Conservation (phyloP, 2,888 invertebrate species). For the Seladonia tumulorum region DNA sequence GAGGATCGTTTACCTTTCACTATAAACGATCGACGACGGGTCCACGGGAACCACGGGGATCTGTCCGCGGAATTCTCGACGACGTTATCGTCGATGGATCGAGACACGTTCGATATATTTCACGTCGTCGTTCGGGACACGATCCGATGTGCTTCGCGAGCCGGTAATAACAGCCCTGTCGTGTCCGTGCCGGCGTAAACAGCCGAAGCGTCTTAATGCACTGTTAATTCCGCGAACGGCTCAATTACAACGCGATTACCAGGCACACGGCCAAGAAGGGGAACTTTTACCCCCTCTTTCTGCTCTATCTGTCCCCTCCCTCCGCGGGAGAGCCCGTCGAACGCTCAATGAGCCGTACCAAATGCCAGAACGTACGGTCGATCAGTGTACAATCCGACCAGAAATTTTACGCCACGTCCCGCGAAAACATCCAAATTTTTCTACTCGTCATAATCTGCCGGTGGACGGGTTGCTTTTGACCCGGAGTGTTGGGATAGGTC, state of each 20-base stretch:
- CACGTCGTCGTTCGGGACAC: conserved; percentile 9
- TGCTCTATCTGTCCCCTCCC: not conserved
- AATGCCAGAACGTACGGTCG: conserved; percentile 28
- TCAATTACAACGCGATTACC: conserved; percentile 39
- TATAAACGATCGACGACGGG: not conserved
- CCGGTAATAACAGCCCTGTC: conserved; percentile 3
- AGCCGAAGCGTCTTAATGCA: not conserved
- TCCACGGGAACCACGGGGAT: not conserved
- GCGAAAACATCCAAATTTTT: not conserved
- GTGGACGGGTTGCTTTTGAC: too few relatives aligned
- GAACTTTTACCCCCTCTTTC: conserved; percentile 18
- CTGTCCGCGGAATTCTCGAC: not conserved
- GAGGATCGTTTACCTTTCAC: conserved; percentile 7
- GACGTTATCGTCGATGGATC: conserved; percentile 6
- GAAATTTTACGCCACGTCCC: conserved; percentile 39
- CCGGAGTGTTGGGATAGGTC: not conserved
- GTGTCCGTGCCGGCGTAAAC: not conserved
- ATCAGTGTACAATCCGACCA: conserved; percentile 26
- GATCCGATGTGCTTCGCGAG: not conserved
- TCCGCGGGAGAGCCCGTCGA: conserved; percentile 6
- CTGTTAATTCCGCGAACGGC: conserved; percentile 32
- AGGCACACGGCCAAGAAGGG: conserved; percentile 3
- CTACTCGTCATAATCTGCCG: too few relatives aligned
- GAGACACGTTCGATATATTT: not conserved
- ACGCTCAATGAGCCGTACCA: conserved; percentile 40